These are phyloP conservation scores for Zoanthus sociatus DNA, from an alignment of 92 coral and sea anemone genomes.

Conservation along the genomic window DNA sequence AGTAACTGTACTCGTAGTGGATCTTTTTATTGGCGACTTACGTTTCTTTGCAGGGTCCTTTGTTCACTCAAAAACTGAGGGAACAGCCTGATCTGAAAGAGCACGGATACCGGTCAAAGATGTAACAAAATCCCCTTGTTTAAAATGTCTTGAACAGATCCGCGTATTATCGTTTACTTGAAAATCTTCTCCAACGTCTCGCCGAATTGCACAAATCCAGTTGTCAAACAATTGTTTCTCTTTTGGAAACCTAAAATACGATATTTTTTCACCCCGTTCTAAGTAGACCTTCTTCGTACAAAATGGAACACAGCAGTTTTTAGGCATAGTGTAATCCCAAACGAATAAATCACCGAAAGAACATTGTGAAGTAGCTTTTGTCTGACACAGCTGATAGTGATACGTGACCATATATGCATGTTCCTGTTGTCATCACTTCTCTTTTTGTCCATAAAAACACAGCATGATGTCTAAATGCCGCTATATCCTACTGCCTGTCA, in stretches of 20 bases:
- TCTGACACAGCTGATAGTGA: background rate
- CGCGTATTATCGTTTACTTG: conserved; percentile 57
- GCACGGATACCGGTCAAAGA: conserved; percentile 48
- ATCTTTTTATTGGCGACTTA: conserved; percentile 37
- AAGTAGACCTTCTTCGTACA: conserved; percentile 69
- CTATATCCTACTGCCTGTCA: background rate
- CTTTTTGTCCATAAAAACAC: background rate
- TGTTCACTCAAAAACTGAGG: conserved; percentile 58
- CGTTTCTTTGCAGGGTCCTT: conserved; percentile 43
- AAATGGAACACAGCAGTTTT: conserved; percentile 76
- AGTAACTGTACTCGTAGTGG: background rate
- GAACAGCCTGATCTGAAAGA: conserved; percentile 40
- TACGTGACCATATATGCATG: no score
- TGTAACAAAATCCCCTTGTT: conserved; percentile 43
- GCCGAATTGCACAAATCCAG: conserved; percentile 75
- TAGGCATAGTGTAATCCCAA: conserved; percentile 50
- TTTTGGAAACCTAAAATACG: conserved; percentile 66
- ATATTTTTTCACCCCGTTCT: conserved; percentile 65
- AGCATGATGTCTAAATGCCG: background rate
- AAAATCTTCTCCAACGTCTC: conserved; percentile 74
- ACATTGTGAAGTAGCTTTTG: background rate
- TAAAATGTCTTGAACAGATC: conserved; percentile 79
- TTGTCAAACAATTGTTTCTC: conserved; percentile 47
- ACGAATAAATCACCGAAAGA: no score
- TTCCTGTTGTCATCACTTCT: background rate